Percentiles rank a stretch among this genome's conserved stretches.
phyloP scores from a whole-genome alignment of 2,797 vertebrate genomes.

The Nannoperca obscura region DNA sequence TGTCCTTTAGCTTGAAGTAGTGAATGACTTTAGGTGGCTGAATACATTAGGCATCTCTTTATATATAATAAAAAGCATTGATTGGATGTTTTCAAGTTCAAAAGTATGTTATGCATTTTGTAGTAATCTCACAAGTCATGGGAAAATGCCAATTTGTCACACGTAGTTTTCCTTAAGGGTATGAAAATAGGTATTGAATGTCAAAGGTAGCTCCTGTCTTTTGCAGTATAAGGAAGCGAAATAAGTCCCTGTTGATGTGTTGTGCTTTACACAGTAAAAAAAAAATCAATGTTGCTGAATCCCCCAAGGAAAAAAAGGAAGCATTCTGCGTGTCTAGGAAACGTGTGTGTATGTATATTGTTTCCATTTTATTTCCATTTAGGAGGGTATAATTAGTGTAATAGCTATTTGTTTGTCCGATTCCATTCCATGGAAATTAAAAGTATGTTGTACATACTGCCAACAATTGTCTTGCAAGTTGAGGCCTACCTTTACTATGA shows the following conservation, averaged over 20 bases:
- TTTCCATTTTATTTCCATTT: slow-evolving; percentile 86
- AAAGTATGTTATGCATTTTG: slow-evolving; percentile 83
- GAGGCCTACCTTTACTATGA: slow-evolving; percentile 96
- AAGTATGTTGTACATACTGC: slow-evolving; percentile 97
- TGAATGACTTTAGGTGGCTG: slow-evolving; percentile 85
- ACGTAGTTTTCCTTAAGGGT: slow-evolving; percentile 74
- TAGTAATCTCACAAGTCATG: slow-evolving; percentile 81
- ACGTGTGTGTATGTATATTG: slow-evolving; percentile 86
- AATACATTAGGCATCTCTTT: slow-evolving; percentile 80
- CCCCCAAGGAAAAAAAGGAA: slow-evolving; percentile 59
- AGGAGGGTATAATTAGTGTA: slow-evolving; percentile 89
- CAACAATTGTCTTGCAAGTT: slow-evolving; percentile 94
- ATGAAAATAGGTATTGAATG: slow-evolving; percentile 81
- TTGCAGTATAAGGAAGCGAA: slow-evolving; percentile 64
- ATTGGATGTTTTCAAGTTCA: slow-evolving; percentile 82
- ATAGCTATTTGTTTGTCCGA: slow-evolving; percentile 86
- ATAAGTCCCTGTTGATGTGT: slow-evolving; percentile 76
- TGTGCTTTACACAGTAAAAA: slow-evolving; percentile 84
- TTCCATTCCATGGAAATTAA: slow-evolving; percentile 92
- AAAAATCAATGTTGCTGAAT: slow-evolving; percentile 81
- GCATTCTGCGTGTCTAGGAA: slow-evolving; percentile 82
- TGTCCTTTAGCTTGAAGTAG: slow-evolving; percentile 87
- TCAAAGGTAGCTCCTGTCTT: slow-evolving; percentile 78
- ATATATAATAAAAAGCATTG: slow-evolving; percentile 70
- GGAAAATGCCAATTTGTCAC: slow-evolving; percentile 78